Conservation (phyloP, 2,797 vertebrate genomes). For the Iguana delicatissima region DNA sequence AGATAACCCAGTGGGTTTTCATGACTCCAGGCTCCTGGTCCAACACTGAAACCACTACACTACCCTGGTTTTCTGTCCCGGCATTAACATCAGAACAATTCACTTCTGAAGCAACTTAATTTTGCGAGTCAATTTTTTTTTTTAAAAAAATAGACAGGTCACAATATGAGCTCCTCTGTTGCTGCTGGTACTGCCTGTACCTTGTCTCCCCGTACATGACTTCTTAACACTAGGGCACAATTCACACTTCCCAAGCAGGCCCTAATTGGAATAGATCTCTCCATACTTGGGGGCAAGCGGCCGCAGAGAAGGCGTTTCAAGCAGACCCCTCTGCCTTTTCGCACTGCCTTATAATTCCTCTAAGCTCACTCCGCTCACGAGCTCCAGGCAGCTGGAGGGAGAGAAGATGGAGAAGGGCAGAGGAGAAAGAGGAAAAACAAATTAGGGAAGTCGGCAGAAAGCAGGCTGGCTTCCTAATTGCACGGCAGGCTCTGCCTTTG, state of each 20-base stretch:
- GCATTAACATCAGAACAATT: fast-evolving
- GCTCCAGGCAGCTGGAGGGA: fast-evolving
- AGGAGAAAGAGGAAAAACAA: not conserved
- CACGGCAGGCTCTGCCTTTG: not conserved
- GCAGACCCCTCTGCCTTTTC: slow-evolving; percentile 16
- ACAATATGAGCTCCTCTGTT: fast-evolving
- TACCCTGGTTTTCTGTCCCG: not conserved
- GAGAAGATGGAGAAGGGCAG: fast-evolving
- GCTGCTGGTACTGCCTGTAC: fast-evolving
- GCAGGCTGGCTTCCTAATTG: fast-evolving
- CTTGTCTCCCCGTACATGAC: slow-evolving; percentile 38
- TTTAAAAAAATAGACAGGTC: fast-evolving
- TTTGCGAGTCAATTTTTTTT: slow-evolving; percentile 2
- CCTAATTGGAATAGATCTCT: slow-evolving; percentile 66
- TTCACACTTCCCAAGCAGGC: slow-evolving; percentile 2
- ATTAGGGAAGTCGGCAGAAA: slow-evolving; percentile 35
- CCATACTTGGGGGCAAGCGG: slow-evolving; percentile 46
- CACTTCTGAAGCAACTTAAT: fast-evolving
- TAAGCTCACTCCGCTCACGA: not conserved
- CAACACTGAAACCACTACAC: no score
- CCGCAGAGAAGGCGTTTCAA: slow-evolving; percentile 33
- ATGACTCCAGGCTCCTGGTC: no score
- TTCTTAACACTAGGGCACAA: slow-evolving; percentile 4
- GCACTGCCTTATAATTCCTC: fast-evolving
- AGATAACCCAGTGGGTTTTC: no score